phyloP scores from a whole-genome alignment of 2,888 invertebrate species.

The Trichogramma dendrolimi region DNA sequence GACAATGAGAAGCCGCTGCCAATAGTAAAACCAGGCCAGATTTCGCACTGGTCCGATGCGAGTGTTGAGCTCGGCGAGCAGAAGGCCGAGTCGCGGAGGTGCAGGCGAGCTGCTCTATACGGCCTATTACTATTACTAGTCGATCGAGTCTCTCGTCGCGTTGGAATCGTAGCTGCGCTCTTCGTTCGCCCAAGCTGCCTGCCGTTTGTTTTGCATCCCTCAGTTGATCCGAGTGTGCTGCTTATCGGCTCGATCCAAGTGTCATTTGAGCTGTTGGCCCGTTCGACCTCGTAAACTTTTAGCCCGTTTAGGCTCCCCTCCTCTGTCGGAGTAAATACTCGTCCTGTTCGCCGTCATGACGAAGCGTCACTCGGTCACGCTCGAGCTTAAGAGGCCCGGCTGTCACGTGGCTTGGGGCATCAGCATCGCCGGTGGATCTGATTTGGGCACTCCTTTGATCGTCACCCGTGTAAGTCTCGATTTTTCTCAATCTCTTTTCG shows the following conservation, averaged over 20 bases:
- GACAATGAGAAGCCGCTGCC: conserved; percentile 23
- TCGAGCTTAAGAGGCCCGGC: conserved; percentile 69
- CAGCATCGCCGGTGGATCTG: conserved; percentile 79
- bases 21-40: conserved; percentile 19
- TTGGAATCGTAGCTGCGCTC: too few species aligned
- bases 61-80: conserved; percentile 45
- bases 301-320: not conserved
- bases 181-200: too few species aligned
- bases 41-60: conserved; percentile 31
- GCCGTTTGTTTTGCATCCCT: too few species aligned
- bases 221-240: too few species aligned
- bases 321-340: conserved; percentile 17
- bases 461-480: conserved; percentile 74
- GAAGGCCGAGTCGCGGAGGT: conserved; percentile 26
- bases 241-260: too few species aligned
- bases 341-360: conserved; percentile 53
- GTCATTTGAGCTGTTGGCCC: conserved; percentile 17
- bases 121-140: not conserved
- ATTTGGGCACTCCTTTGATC: conserved; percentile 80
- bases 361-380: conserved; percentile 72
- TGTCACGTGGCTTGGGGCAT: conserved; percentile 79
- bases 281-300: conserved; percentile 36
- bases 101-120: conserved; percentile 11
- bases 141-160: not conserved
- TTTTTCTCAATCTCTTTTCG: not conserved